Evolutionary conservation across 2,113 vertebrate genomes (phyloP).

Genomic region (Chloropsis hardwickii): DNA sequence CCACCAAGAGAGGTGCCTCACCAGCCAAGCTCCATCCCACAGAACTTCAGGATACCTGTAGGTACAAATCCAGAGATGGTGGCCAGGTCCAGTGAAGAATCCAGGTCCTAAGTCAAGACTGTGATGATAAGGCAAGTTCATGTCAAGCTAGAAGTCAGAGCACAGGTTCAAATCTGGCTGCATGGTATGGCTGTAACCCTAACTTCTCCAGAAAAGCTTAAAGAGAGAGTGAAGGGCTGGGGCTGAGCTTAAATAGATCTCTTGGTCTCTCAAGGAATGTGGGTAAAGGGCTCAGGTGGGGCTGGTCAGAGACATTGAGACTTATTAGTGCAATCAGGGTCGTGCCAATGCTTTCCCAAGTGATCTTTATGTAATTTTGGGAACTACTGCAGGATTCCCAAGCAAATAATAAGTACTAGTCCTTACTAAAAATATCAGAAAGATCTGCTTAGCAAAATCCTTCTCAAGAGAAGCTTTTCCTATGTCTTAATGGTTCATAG

Average conservation of each 20-base stretch:
- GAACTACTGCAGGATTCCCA: neutral
- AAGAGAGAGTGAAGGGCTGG: accelerated
- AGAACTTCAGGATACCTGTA: neutral
- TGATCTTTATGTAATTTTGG: neutral
- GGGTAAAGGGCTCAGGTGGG: neutral
- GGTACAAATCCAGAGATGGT: neutral
- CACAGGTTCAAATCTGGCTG: accelerated
- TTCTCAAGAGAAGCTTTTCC: neutral
- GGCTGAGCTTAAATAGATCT: neutral
- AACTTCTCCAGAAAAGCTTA: neutral
- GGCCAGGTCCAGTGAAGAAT: neutral
- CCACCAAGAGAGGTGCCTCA: neutral
- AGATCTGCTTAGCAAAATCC: neutral
- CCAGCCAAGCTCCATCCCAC: neutral
- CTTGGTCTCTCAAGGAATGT: neutral
- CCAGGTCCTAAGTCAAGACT: neutral
- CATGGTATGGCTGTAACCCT: accelerated
- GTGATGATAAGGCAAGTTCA: neutral
- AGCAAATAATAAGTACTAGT: neutral
- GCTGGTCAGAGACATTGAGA: neutral
- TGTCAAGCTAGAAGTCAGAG: neutral
- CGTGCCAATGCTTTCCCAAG: neutral
- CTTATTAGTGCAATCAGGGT: neutral
- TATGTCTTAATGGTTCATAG: neutral
- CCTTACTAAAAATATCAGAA: neutral